Percentiles rank a stretch among this genome's conserved stretches.
Conservation (phyloP, 2,113 vertebrate genomes). For the Oryzias melastigma region DNA sequence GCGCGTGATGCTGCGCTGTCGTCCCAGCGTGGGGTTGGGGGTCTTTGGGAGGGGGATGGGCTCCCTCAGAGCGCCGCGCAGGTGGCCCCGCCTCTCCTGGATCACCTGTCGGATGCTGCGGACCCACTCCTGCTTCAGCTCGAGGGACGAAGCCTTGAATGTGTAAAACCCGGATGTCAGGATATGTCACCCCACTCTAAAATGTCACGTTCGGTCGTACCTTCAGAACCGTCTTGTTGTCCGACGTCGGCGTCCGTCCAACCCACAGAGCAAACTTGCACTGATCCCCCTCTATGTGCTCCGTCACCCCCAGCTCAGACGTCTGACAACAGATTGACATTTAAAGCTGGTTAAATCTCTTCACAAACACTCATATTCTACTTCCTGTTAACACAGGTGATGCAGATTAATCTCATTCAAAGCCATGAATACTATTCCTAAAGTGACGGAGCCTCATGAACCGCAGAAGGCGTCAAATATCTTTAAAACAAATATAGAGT, state of each 20-base stretch:
- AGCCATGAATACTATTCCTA: neutral
- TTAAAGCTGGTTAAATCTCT: neutral
- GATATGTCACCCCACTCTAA: neutral
- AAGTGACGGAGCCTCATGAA: neutral
- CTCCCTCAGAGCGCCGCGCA: slow-evolving; percentile 95
- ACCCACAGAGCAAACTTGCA: slow-evolving; percentile 99
- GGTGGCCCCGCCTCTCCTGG: slow-evolving; percentile 95
- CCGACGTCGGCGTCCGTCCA: slow-evolving; percentile 94
- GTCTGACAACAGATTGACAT: slow-evolving; percentile 77
- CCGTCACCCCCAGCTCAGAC: slow-evolving; percentile 95
- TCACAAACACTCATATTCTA: too few relatives aligned
- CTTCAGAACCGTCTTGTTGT: slow-evolving; percentile 98
- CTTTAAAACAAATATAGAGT: neutral
- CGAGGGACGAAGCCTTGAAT: slow-evolving; percentile 89
- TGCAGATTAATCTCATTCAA: too few relatives aligned
- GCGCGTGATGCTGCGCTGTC: slow-evolving; percentile 93
- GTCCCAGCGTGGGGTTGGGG: slow-evolving; percentile 80
- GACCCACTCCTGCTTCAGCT: slow-evolving; percentile 99
- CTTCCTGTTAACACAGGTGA: too few relatives aligned
- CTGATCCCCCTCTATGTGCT: slow-evolving; percentile 97
- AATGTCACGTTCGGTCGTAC: slow-evolving; percentile 57
- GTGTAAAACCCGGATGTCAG: neutral
- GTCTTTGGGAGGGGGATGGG: slow-evolving; percentile 97
- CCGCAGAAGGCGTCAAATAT: neutral
- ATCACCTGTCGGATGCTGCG: slow-evolving; percentile 97